A percentile compares a stretch with the other conserved stretches of the same genome.
Conservation (phyloP, 2,113 vertebrate genomes). For the Eublepharis macularius region DNA sequence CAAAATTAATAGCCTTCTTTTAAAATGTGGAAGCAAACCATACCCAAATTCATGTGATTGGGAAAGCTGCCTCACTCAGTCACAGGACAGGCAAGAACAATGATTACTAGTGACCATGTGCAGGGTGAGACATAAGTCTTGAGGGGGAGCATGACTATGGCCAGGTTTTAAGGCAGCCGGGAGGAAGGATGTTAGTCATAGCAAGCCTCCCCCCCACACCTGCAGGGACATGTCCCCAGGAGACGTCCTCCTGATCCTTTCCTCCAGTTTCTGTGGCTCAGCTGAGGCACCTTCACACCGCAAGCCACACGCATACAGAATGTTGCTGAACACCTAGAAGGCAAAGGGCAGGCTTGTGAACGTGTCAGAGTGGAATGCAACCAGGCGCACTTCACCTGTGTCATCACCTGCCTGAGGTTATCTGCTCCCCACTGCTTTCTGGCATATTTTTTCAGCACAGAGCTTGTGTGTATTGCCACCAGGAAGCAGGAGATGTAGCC, state of each 20-base stretch:
- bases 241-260: constrained; percentile 73
- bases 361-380: neutral
- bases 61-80: constrained; percentile 20
- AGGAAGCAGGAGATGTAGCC: neutral
- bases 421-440: neutral
- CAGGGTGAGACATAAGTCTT: neutral
- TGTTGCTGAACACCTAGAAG: constrained; percentile 86
- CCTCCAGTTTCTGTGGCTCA: constrained; percentile 86
- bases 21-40: accelerated
- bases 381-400: neutral
- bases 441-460: neutral
- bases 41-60: neutral
- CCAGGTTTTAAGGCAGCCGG: neutral
- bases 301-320: constrained; percentile 86
- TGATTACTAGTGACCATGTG: neutral
- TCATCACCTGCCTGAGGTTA: neutral
- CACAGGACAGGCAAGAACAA: constrained; percentile 5
- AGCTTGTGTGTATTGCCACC: neutral
- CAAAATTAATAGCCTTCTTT: neutral
- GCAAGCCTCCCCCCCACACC: constrained; percentile 55
- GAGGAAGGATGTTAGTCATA: neutral
- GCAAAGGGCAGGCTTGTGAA: neutral
- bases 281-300: constrained; percentile 78
- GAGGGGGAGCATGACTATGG: neutral
- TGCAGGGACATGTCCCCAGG: constrained; percentile 84